Conservation (phyloP, 37 sponge, comb jelly and placozoan species). For the Ianthella basta region DNA sequence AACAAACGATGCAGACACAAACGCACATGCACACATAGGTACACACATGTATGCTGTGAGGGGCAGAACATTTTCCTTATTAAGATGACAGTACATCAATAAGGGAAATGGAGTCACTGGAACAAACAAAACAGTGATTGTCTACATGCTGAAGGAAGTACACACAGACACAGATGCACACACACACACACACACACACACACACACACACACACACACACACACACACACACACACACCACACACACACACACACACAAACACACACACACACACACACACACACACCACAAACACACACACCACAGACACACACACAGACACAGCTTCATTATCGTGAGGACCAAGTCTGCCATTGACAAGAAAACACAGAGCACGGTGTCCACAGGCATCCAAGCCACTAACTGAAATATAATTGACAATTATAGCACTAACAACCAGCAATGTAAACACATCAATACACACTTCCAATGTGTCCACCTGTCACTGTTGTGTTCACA, state of each 20-base stretch:
- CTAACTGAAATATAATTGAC: too few relatives aligned
- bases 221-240: conserved; percentile 5
- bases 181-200: background rate
- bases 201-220: background rate
- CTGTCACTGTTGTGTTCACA: too few relatives aligned
- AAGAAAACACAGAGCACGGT: background rate
- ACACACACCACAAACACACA: background rate
- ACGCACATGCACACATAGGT: background rate
- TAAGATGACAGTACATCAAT: too few relatives aligned
- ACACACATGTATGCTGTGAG: background rate
- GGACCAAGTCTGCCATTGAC: background rate
- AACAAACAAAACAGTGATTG: too few relatives aligned
- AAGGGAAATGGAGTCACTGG: too few relatives aligned
- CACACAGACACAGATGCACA: background rate
- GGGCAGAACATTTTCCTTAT: too few relatives aligned
- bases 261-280: background rate
- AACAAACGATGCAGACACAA: background rate
- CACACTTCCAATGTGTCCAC: too few relatives aligned
- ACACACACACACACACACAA: background rate
- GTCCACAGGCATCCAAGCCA: too few relatives aligned
- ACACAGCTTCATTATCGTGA: too few relatives aligned
- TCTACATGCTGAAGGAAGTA: background rate
- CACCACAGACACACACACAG: too few relatives aligned
- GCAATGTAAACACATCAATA: too few relatives aligned
- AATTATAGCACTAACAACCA: too few relatives aligned